Evolutionary conservation across 2,888 invertebrate species (phyloP).

Genomic region (Hymenopus coronatus): DNA sequence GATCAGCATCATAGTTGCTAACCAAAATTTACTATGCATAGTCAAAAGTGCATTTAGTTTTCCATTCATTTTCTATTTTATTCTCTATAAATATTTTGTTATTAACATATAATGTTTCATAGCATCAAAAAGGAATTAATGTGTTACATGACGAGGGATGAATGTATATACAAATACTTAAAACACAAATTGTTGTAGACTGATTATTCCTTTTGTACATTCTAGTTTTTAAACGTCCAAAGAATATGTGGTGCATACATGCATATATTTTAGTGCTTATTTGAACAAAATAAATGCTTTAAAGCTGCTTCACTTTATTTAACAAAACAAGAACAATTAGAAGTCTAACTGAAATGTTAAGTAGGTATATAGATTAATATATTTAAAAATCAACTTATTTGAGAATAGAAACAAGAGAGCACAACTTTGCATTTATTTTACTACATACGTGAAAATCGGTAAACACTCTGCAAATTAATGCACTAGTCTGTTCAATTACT

Average conservation of each 20-base stretch:
- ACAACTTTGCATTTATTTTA: constrained; percentile 7
- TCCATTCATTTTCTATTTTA: background rate
- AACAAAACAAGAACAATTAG: background rate
- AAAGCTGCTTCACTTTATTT: background rate
- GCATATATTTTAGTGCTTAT: background rate
- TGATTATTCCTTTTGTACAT: background rate
- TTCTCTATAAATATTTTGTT: background rate
- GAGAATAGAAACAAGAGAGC: background rate
- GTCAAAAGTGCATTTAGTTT: background rate
- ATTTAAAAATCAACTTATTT: background rate
- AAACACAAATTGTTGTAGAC: background rate
- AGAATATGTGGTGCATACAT: background rate
- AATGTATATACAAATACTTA: background rate
- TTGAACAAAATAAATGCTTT: background rate
- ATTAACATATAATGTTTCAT: background rate
- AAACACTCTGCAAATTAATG: constrained; percentile 6
- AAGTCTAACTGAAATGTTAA: background rate
- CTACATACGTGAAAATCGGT: background rate
- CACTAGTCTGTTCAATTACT: constrained; percentile 6
- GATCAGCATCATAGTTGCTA: background rate
- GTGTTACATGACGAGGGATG: background rate
- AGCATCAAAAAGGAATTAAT: background rate
- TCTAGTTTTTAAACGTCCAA: background rate
- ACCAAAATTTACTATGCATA: background rate
- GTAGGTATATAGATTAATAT: background rate